Base-by-base conservation (phyloP, 2,888 invertebrate species). In the Leptinotarsa juncta region DNA sequence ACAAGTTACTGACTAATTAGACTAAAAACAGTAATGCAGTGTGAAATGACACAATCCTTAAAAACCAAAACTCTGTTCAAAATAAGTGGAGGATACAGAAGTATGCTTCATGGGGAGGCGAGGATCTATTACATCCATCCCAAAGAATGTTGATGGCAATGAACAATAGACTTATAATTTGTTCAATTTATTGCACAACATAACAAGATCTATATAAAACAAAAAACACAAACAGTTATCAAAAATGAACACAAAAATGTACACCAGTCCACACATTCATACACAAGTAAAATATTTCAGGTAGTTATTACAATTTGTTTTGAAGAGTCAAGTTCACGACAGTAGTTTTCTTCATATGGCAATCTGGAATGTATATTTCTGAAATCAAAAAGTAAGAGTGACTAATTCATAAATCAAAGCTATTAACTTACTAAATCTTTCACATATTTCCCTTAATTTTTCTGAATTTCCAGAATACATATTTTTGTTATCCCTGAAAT, bases 391-490 rank as follows among this genome's bases (percentile, higher is more conserved):
- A 62, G 16, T 32, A 14, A 42, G 32, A 62, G 42, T 15, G 42
- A 12, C 15, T n/a, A 16, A 42, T 12, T 42, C 15, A 57, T 42
- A 16, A 5, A 10, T 3, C 26, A 4, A 62, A 62, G 4, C 7
- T 32, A 62, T 62, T 62, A 4, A 78, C 83, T 81, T 81, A 87
- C 87, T 84, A 80, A 87, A 80, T 78, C 81, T 82, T 69, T 76
- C 76, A 71, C 79, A 79, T 18, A 85, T 72, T 60, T 74, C 72
- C 23, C 20, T 60, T n/a, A 86, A 72, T 68, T 77, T 73, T 18
- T 77, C 77, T 18, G 65, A 72, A 70, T 83, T 77, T 12, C 83
- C 77, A 75, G 81, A 76, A 79, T 81, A 85, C 15, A 77, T 12
- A 70, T 66, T 72, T 80, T 70, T 76, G 60, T 77, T 72, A 60